Evolutionary conservation across 1,140 invertebrate species (phyloP), one percentile per base, ranked within the genome.

Genomic region (Heliconius hermathena): DNA sequence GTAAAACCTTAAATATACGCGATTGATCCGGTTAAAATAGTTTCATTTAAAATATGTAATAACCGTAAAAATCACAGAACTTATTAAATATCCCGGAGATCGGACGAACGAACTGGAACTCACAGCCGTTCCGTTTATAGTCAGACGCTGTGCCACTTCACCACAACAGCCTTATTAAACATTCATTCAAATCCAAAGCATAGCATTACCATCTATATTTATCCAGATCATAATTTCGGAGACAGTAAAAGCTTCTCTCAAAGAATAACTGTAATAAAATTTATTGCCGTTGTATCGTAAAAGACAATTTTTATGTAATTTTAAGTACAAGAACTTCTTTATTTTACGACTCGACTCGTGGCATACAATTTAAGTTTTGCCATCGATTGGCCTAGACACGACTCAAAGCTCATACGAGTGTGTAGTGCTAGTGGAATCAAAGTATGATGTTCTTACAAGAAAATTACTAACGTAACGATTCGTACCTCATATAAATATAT

Each of bases 221-320:
- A 82, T 84, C 81, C 79, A 81, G 78, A 82, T 82, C 83, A 87
- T 87, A 87, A 87, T 82, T 84, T 84, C 79, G 54, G 26, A 72
- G 76, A 79, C 81, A 82, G 86, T 90, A 88, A 90, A 88, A 85
- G 46, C 83, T 80, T 73, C 79, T 82, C 82, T 81, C 76, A 75
- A 72, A 80, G 84, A 83, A 85, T 87, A 87, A 85, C 82, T 85
- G 83, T 81, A 83, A 87, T 87, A 89, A 88, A 88, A 84, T 85
- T 87, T 89, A 87, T 85, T 86, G 81, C 83, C 82, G 78, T 86
- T 86, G 85, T 87, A 86, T 88, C 85, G 85, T 90, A 88, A 88
- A 88, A 84, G 77, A 79, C 82, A 78, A 86, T 87, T 89, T 89
- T 89, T 89, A 86, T 86, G 83, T 84, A 85, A 86, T 84, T 84